Percentiles rank a stretch among this genome's conserved stretches.
Conservation (phyloP, 1,140 invertebrate species). For the Mactra quadrangularis region DNA sequence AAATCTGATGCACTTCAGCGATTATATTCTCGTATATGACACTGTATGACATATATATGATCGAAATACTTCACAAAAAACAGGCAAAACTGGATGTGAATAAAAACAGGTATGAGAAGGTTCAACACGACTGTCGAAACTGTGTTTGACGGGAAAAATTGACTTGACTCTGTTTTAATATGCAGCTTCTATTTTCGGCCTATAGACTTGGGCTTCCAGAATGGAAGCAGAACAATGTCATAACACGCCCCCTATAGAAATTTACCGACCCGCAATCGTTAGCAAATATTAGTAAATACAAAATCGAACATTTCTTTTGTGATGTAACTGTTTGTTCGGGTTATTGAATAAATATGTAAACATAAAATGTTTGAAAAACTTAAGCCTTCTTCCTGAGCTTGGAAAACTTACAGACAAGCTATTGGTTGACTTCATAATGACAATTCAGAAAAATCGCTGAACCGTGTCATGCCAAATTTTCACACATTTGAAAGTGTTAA, state of each 20-base stretch:
- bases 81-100: slow-evolving; percentile 12
- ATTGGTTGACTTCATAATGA: too few species aligned
- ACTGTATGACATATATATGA: slow-evolving; percentile 54
- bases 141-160: slow-evolving; percentile 1
- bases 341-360: slow-evolving; percentile 64
- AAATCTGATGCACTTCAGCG: slow-evolving; percentile 42
- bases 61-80: slow-evolving; percentile 35
- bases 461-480: too few species aligned
- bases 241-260: slow-evolving; percentile 39
- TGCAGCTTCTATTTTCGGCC: slow-evolving; percentile 40
- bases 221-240: slow-evolving; percentile 24
- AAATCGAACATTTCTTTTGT: slow-evolving; percentile 61
- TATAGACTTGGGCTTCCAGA: slow-evolving; percentile 25
- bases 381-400: slow-evolving; percentile 52
- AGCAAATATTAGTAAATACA: slow-evolving; percentile 58
- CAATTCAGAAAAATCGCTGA: too few species aligned
- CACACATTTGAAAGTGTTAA: too few species aligned
- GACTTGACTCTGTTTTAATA: slow-evolving; percentile 5
- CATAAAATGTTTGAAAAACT: slow-evolving; percentile 61
- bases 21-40: slow-evolving; percentile 50
- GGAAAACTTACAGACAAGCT: slow-evolving; percentile 9
- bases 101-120: slow-evolving; percentile 50
- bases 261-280: slow-evolving; percentile 28
- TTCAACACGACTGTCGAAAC: slow-evolving; percentile 6
- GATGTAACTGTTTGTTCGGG: slow-evolving; percentile 55